Evolutionary conservation across 2,113 vertebrate species (phyloP), one percentile per base, ranked within the genome.

Genomic region (Anolis sagrei): DNA sequence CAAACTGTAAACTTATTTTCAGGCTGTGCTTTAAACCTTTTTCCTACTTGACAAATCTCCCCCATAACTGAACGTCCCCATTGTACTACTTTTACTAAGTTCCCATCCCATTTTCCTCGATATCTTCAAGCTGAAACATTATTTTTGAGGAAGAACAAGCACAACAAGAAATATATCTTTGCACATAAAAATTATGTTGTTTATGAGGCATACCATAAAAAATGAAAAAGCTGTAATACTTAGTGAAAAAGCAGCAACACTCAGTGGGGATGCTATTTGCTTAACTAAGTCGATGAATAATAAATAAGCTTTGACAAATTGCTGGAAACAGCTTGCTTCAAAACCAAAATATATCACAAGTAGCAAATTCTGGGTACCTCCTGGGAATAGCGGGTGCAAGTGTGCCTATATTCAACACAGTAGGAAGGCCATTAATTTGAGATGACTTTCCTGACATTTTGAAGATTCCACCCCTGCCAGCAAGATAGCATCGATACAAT

Each of bases 211-310:
- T n/a, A 36, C 34, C 7, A 54, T 14, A 29, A 36, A 89, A 44
- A 44, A 44, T 44, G 5, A 44, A 44, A 44, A 44, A 44, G 39
- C 39, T 2, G 39, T 44, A 44, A 44, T 5, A 44, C 39, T 44
- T 5, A 44, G 3, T 76, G 54, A 84, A 86, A 70, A 66, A 16
- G 21, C 73, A 79, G 0, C 7, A 2, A 14, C 3, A 18, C 21
- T 86, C 25, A 29, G 39, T 73, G 80, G 66, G 85, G 66, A 66
- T 87, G 23, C 1, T 69, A 3, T 66, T 88, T 87, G 87, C 84
- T 85, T 79, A 76, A 32, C 3, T 1, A 36, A 29, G 6, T 18
- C 58, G 19, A 81, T 87, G 2, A 3, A 14, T 79, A 86, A 84
- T 81, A 44, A 69, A 64, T 29, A 16, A 0, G 0, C 27, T 54